Evolutionary conservation across 2,888 invertebrate genomes (phyloP).

Genomic region (Idaea dimidiata): DNA sequence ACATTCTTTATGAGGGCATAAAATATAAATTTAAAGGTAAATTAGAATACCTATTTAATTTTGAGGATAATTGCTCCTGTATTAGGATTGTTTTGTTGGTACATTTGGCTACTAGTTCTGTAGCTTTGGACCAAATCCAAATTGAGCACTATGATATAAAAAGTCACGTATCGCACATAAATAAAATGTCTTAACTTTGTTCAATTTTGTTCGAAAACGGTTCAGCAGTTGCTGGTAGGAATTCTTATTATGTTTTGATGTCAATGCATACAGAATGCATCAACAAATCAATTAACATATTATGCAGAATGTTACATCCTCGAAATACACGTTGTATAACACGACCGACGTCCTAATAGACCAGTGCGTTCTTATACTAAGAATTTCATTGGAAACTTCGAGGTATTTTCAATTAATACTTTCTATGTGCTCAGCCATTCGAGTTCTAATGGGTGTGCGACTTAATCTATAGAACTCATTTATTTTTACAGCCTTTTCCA

Average conservation of each 20-base stretch:
- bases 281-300: no score
- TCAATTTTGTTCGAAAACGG: no score
- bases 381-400: conserved; percentile 23
- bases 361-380: conserved; percentile 14
- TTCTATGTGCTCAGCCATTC: conserved; percentile 31
- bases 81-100: not conserved
- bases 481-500: conserved; percentile 22
- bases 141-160: no score
- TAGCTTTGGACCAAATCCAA: no score
- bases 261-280: no score
- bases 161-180: no score
- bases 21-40: not conserved
- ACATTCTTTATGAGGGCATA: not conserved
- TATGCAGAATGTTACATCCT: no score
- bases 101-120: conserved; percentile 7
- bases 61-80: not conserved
- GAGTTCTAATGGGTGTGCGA: conserved; percentile 20
- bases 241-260: no score
- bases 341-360: conserved; percentile 6
- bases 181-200: no score
- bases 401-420: conserved; percentile 40
- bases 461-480: conserved; percentile 23
- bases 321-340: not conserved
- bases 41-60: not conserved
- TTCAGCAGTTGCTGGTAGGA: no score